Evolutionary conservation across 2,888 invertebrate genomes (phyloP).

Genomic region (Melanargia galathea): DNA sequence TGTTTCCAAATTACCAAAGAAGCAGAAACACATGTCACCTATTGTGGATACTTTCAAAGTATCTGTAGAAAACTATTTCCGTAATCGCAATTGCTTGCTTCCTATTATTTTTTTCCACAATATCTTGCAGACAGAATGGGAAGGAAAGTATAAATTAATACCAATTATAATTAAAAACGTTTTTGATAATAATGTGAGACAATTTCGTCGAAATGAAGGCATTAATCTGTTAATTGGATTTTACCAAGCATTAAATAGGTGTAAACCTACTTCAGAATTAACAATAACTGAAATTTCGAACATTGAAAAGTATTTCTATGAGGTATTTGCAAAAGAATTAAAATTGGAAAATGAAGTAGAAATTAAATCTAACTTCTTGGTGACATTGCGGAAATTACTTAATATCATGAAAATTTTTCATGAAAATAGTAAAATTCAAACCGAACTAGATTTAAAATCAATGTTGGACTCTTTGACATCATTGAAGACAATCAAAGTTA

Average conservation of each 20-base stretch:
- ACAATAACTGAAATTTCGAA: conserved; percentile 59
- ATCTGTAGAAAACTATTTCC: conserved; percentile 82
- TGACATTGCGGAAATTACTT: conserved; percentile 79
- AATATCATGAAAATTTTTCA: conserved; percentile 75
- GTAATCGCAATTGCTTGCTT: conserved; percentile 84
- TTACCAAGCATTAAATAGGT: conserved; percentile 82
- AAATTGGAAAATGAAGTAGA: conserved; percentile 60
- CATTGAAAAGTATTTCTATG: conserved; percentile 75
- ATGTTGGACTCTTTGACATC: conserved; percentile 45
- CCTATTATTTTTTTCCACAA: conserved; percentile 86
- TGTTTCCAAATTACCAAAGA: conserved; percentile 56
- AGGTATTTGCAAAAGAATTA: conserved; percentile 64
- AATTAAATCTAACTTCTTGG: conserved; percentile 82
- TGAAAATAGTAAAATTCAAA: conserved; percentile 62
- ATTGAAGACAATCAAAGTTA: conserved; percentile 57
- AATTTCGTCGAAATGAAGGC: conserved; percentile 86
- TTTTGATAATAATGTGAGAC: conserved; percentile 83
- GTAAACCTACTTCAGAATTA: conserved; percentile 60
- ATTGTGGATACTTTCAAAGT: conserved; percentile 78
- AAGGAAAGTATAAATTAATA: conserved; percentile 83
- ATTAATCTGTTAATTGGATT: conserved; percentile 85
- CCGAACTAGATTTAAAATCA: conserved; percentile 58
- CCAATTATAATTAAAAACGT: conserved; percentile 82
- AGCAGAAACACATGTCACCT: conserved; percentile 55
- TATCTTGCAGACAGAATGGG: conserved; percentile 85